These are phyloP conservation scores for Pelecanoides urinatrix DNA, from an alignment of 2,113 vertebrate genomes.

Conservation along the genomic window DNA sequence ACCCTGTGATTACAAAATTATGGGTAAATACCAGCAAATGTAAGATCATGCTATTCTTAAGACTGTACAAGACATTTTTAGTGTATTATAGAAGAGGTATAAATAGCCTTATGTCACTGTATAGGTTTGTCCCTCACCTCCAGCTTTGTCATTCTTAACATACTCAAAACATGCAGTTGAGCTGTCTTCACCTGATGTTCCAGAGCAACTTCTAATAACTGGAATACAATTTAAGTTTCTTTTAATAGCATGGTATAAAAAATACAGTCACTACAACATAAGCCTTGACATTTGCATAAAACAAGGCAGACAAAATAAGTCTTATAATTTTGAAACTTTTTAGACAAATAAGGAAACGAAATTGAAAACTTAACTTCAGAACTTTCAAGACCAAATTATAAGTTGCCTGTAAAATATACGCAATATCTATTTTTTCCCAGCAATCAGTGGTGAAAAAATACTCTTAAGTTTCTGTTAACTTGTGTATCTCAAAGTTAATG, in stretches of 20 bases:
- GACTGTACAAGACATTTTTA: background rate
- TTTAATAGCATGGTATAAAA: background rate
- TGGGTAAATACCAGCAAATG: background rate
- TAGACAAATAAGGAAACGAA: background rate
- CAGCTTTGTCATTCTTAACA: background rate
- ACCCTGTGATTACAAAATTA: background rate
- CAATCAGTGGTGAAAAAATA: background rate
- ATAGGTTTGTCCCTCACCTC: background rate
- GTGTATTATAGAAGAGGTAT: background rate
- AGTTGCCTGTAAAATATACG: background rate
- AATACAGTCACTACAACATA: background rate
- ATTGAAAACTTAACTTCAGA: background rate
- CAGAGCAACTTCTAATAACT: background rate
- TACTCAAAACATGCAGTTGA: background rate
- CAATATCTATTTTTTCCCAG: background rate
- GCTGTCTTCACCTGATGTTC: background rate
- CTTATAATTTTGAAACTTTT: background rate
- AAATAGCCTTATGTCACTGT: background rate
- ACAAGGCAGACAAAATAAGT: background rate
- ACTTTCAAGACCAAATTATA: background rate
- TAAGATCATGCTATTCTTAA: background rate
- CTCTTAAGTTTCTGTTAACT: background rate
- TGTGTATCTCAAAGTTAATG: background rate
- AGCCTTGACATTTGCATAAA: background rate
- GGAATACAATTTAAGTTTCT: background rate